Evolutionary conservation across 2,888 invertebrate species (phyloP).

Genomic region (Buathra laborator): DNA sequence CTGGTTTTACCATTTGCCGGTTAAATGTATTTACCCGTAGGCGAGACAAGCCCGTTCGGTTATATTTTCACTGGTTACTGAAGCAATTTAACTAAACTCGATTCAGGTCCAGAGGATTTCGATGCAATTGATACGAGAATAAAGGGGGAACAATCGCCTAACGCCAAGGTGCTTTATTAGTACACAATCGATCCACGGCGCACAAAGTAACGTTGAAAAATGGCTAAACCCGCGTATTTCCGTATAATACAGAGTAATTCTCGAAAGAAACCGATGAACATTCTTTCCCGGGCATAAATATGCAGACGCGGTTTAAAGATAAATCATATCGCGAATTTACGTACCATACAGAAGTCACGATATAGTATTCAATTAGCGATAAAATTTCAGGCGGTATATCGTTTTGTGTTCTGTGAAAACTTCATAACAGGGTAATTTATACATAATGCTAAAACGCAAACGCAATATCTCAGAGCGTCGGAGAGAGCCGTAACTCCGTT

Average conservation of each 20-base stretch:
- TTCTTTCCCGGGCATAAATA: background rate
- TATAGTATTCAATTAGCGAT: constrained; percentile 14
- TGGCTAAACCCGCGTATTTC: background rate
- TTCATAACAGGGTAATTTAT: constrained; percentile 36
- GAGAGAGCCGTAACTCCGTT: constrained; percentile 34
- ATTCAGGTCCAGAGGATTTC: constrained; percentile 8
- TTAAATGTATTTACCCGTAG: constrained; percentile 42
- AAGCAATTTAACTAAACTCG: constrained; percentile 48
- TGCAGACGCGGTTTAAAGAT: background rate
- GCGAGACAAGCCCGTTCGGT: constrained; percentile 29
- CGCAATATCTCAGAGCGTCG: constrained; percentile 45
- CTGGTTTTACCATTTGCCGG: background rate
- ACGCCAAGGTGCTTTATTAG: constrained; percentile 13
- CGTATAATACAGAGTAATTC: background rate
- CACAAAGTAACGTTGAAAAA: background rate
- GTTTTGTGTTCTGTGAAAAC: constrained; percentile 9
- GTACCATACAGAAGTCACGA: background rate
- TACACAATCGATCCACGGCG: constrained; percentile 16
- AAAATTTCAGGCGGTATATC: background rate
- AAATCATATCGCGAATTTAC: background rate
- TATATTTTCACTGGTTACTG: constrained; percentile 41
- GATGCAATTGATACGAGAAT: constrained; percentile 31
- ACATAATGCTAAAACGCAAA: constrained; percentile 34
- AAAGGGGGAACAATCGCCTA: background rate
- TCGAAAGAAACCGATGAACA: background rate